phyloP scores from a whole-genome alignment of 2,888 invertebrate species.

The Melanchra persicariae region DNA sequence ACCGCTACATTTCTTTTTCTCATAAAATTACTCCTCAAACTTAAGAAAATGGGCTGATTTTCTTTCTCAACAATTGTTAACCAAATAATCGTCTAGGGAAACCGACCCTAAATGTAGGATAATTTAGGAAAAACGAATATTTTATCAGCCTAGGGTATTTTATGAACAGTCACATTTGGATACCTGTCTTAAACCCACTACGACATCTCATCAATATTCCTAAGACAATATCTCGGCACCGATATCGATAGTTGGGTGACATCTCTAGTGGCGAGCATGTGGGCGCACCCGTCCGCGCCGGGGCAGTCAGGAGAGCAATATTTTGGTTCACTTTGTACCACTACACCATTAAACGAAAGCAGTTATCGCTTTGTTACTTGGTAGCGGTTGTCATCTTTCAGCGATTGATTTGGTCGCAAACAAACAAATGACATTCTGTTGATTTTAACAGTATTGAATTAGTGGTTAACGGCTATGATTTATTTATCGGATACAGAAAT shows the following conservation, averaged over 20 bases:
- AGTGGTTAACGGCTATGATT: not conserved
- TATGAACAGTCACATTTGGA: not conserved
- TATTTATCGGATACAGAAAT: not conserved
- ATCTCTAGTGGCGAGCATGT: slow-evolving; percentile 85
- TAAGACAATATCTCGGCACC: not conserved
- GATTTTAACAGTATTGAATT: not conserved
- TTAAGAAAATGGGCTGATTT: too few relatives aligned
- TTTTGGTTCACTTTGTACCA: slow-evolving; percentile 88
- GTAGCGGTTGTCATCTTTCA: slow-evolving; percentile 52
- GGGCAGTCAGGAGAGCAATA: slow-evolving; percentile 87
- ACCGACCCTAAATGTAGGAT: too few relatives aligned
- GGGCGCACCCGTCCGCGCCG: slow-evolving; percentile 87
- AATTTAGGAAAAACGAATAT: too few relatives aligned
- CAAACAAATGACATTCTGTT: too few relatives aligned
- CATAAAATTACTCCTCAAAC: too few relatives aligned
- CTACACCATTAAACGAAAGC: slow-evolving; percentile 49
- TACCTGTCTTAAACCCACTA: not conserved
- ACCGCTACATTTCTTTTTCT: too few relatives aligned
- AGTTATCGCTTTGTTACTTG: slow-evolving; percentile 58
- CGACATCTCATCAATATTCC: not conserved
- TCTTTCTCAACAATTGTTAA: too few relatives aligned
- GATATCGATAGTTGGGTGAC: slow-evolving; percentile 51
- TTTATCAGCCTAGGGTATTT: too few relatives aligned
- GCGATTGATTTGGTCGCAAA: not conserved
- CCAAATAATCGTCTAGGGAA: too few relatives aligned